Percentiles rank a stretch among this genome's conserved stretches.
These are phyloP conservation scores for Chironomus tentans DNA, from an alignment of 2,888 invertebrate species.

Conservation along the genomic window DNA sequence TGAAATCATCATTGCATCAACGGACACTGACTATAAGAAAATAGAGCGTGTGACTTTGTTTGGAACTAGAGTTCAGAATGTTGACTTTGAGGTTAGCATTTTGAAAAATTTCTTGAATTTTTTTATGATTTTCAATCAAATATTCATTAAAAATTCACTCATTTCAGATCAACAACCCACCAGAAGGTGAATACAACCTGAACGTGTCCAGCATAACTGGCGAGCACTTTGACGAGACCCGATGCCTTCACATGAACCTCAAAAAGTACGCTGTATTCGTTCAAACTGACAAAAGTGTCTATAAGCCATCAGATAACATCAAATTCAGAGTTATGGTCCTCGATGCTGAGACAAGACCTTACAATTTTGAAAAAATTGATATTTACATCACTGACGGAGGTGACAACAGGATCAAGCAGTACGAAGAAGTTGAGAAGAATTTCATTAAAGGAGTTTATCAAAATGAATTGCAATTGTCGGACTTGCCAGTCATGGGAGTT, in stretches of 20 bases:
- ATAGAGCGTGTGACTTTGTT: background rate
- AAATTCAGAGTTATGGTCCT: slow-evolving; percentile 73
- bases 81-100: too few species aligned
- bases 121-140: too few species aligned
- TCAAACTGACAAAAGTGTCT: slow-evolving; percentile 86
- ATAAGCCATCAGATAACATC: slow-evolving; percentile 76
- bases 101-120: too few species aligned
- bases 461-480: slow-evolving; percentile 65
- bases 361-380: slow-evolving; percentile 30
- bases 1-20: background rate
- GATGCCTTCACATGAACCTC: slow-evolving; percentile 49
- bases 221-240: too few species aligned
- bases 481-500: slow-evolving; percentile 73
- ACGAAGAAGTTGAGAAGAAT: slow-evolving; percentile 49
- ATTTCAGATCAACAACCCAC: too few species aligned
- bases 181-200: too few species aligned
- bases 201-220: too few species aligned
- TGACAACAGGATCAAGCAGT: slow-evolving; percentile 74
- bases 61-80: background rate
- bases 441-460: slow-evolving; percentile 62
- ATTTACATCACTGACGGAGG: slow-evolving; percentile 51
- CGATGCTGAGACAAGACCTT: slow-evolving; percentile 62
- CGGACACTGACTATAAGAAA: background rate
- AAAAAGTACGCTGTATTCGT: slow-evolving; percentile 83
- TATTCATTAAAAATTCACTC: too few species aligned